Percentiles rank a stretch among this genome's conserved stretches.
These are phyloP conservation scores for Diachasmimorpha longicaudata DNA, from an alignment of 1,140 invertebrate species.

Conservation along the genomic window DNA sequence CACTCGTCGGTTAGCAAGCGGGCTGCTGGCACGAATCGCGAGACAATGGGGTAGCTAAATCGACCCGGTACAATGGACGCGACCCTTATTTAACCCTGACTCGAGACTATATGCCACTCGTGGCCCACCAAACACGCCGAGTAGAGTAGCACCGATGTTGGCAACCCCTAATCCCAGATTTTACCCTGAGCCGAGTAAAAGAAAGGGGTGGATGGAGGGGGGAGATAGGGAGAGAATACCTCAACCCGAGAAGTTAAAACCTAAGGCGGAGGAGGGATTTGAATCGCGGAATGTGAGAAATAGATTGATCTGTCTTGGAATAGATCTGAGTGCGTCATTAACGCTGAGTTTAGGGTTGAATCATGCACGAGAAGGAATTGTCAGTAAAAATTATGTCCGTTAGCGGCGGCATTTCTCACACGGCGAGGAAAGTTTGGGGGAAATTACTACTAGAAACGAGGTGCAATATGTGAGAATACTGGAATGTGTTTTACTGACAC, in stretches of 20 bases:
- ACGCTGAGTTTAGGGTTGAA: too few relatives aligned
- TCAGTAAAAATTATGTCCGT: too few relatives aligned
- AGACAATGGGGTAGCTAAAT: conserved; percentile 55
- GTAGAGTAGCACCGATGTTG: background rate
- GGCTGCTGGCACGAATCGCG: conserved; percentile 39
- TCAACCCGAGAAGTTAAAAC: conserved; percentile 23
- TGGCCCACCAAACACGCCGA: conserved; percentile 33
- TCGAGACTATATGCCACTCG: conserved; percentile 63
- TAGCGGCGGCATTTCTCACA: too few relatives aligned
- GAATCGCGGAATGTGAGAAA: background rate
- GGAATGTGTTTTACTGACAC: too few relatives aligned
- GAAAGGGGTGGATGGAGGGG: conserved; percentile 20
- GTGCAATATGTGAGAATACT: too few relatives aligned
- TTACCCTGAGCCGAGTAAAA: background rate
- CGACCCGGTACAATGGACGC: conserved; percentile 56
- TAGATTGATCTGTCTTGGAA: background rate
- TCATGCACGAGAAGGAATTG: too few relatives aligned
- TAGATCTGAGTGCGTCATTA: background rate
- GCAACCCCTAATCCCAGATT: conserved; percentile 6
- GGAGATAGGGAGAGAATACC: conserved; percentile 16
- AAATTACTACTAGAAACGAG: too few relatives aligned
- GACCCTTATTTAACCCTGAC: conserved; percentile 65
- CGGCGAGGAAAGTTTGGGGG: too few relatives aligned
- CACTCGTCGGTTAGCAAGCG: conserved; percentile 53
- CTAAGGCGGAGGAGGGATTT: background rate